These are phyloP conservation scores for Atta texana DNA, from an alignment of 1,140 invertebrate species.

Conservation along the genomic window DNA sequence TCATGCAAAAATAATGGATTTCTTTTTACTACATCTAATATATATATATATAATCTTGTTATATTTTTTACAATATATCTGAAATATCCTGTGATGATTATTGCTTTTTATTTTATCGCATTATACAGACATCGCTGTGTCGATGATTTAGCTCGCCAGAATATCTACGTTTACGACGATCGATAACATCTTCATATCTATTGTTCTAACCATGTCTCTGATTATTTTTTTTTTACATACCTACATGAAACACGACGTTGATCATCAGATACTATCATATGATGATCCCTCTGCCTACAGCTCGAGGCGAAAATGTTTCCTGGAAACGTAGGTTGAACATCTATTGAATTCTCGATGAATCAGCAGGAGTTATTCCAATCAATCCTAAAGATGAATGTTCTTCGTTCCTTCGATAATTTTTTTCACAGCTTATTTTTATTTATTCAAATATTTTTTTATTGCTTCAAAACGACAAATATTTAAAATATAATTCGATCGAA, in stretches of 20 bases:
- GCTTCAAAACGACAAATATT: not conserved
- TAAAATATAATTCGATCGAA: not conserved
- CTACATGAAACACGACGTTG: constrained; percentile 20
- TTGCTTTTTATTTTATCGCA: constrained; percentile 5
- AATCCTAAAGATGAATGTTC: not conserved
- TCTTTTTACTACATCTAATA: too few species aligned
- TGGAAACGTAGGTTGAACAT: constrained; percentile 31
- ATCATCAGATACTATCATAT: constrained; percentile 15
- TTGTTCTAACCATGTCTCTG: constrained; percentile 70
- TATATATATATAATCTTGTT: not conserved
- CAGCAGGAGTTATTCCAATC: constrained; percentile 16
- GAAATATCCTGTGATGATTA: constrained; percentile 14
- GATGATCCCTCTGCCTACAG: not conserved
- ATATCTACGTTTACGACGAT: constrained; percentile 67
- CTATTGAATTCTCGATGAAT: constrained; percentile 21
- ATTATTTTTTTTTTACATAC: constrained; percentile 38
- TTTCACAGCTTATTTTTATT: not conserved
- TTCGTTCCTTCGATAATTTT: not conserved
- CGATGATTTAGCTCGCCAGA: constrained; percentile 58
- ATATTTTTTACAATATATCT: not conserved
- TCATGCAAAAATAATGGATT: too few species aligned
- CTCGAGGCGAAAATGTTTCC: constrained; percentile 19
- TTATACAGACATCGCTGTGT: constrained; percentile 41
- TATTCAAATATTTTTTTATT: not conserved
- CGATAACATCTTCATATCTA: constrained; percentile 63